Percentiles rank a stretch among this genome's conserved stretches.
Evolutionary conservation across 1,140 invertebrate species (phyloP).

Genomic region (Nasonia longicornis): DNA sequence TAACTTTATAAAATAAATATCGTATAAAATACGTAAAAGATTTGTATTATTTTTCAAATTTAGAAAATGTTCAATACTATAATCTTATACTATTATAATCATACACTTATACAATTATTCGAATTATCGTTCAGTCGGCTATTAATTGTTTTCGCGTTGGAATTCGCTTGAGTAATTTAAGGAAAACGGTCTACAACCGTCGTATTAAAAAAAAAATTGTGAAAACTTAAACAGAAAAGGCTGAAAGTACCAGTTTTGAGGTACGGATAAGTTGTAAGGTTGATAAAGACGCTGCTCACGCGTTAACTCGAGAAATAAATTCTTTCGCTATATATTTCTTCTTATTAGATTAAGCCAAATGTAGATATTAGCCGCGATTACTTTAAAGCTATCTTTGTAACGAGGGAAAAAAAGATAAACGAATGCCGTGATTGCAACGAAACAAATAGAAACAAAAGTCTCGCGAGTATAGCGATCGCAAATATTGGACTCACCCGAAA

Average conservation of each 20-base stretch:
- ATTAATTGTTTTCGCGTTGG: not conserved
- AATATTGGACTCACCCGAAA: conserved; percentile 34
- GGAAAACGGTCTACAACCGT: not conserved
- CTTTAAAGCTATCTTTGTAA: not conserved
- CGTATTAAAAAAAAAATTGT: conserved; percentile 8
- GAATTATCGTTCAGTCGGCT: not conserved
- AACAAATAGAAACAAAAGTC: conserved; percentile 36
- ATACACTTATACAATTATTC: not conserved
- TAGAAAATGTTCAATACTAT: not conserved
- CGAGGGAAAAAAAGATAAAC: not conserved
- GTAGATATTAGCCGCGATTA: conserved; percentile 19
- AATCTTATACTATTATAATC: not conserved
- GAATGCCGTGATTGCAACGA: conserved; percentile 3
- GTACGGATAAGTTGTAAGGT: conserved; percentile 29
- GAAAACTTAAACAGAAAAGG: conserved; percentile 41
- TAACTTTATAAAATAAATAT: not conserved
- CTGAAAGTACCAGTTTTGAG: conserved; percentile 33
- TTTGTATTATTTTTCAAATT: conserved; percentile 2
- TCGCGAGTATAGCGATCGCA: conserved; percentile 37
- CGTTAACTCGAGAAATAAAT: conserved; percentile 38
- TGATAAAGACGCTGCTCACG: conserved; percentile 16
- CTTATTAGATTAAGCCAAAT: conserved; percentile 26
- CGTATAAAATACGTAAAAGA: conserved; percentile 7
- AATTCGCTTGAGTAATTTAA: not conserved
- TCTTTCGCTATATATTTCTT: conserved; percentile 12